Evolutionary conservation across 2,888 invertebrate species (phyloP).

Genomic region (Linyphia triangularis): DNA sequence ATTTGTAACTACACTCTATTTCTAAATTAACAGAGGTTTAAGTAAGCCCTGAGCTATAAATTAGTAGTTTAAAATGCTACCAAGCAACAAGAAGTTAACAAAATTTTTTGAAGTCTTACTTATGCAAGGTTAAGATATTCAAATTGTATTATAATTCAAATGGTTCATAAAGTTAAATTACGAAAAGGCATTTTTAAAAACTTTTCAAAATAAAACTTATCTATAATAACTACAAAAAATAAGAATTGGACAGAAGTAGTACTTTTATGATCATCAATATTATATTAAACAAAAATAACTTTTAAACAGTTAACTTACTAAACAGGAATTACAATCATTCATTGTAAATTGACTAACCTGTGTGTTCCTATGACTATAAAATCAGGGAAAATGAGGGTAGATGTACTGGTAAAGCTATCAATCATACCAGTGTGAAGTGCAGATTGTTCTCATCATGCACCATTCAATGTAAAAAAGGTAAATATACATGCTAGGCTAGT

Average conservation of each 20-base stretch:
- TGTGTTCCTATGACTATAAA: neutral
- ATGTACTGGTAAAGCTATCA: conserved; percentile 41
- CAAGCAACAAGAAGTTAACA: too few relatives aligned
- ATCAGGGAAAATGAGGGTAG: conserved; percentile 28
- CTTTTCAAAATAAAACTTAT: too few relatives aligned
- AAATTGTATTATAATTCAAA: too few relatives aligned
- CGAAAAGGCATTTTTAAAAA: too few relatives aligned
- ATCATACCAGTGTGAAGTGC: conserved; percentile 32
- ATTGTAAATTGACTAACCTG: conserved; percentile 58
- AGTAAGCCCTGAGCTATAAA: too few relatives aligned
- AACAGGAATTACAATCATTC: neutral
- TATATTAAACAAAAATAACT: neutral
- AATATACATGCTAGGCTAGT: conserved; percentile 61
- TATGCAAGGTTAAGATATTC: too few relatives aligned
- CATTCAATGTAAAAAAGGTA: conserved; percentile 55
- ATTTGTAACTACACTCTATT: too few relatives aligned
- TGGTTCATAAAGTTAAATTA: too few relatives aligned
- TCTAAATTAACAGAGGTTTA: too few relatives aligned
- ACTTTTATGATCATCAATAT: neutral
- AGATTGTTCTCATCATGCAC: conserved; percentile 58
- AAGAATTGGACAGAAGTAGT: neutral
- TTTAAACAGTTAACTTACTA: neutral
- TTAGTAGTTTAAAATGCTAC: too few relatives aligned
- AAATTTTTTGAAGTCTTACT: too few relatives aligned
- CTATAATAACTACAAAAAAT: too few relatives aligned